phyloP scores from a whole-genome alignment of 2,113 vertebrate genomes.

The Tauraco erythrolophus region DNA sequence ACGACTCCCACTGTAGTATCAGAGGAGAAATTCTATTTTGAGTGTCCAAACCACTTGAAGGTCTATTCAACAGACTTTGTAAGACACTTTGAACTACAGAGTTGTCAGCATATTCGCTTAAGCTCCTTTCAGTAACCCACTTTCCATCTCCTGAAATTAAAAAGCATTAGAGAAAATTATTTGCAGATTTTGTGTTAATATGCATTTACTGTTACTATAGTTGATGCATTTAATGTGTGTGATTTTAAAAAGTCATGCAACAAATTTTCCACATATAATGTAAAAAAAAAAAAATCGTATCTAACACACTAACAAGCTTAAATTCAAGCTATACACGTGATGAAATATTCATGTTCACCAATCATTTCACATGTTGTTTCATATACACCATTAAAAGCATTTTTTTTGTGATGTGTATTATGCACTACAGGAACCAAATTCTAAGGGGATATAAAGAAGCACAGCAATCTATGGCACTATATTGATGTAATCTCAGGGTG shows the following conservation, averaged over 20 bases:
- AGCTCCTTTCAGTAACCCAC: slow-evolving; percentile 66
- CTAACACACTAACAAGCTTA: background rate
- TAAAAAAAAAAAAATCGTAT: background rate
- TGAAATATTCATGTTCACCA: background rate
- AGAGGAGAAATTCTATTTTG: background rate
- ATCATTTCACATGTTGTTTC: background rate
- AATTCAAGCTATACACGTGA: background rate
- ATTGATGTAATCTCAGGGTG: background rate
- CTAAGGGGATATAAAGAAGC: background rate
- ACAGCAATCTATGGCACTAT: background rate
- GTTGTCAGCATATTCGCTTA: slow-evolving; percentile 31
- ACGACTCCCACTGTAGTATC: fast-evolving
- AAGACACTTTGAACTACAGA: background rate
- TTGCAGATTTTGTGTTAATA: background rate
- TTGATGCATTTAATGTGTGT: background rate
- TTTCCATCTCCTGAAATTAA: slow-evolving; percentile 57
- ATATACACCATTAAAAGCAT: background rate
- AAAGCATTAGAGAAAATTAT: background rate
- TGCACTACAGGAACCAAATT: background rate
- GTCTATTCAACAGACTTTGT: background rate
- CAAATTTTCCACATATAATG: background rate
- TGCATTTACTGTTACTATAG: background rate
- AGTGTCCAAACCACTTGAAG: background rate
- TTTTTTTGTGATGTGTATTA: background rate
- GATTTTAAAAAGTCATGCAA: background rate